Base-by-base conservation (phyloP, 2,113 vertebrate species). In the Oreochromis niloticus region DNA sequence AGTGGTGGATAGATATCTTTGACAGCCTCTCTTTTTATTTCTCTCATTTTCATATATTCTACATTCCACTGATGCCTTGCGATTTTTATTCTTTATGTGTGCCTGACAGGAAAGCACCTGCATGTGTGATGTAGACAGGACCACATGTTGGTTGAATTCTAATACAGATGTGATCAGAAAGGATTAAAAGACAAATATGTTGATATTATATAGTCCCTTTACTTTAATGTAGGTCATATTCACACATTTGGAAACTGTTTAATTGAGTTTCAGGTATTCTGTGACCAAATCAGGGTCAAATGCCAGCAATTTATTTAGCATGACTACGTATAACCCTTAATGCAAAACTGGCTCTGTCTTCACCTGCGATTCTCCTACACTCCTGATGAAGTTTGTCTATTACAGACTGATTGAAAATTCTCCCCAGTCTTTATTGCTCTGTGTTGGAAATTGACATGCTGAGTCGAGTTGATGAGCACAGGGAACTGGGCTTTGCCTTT, bases 381-480 rank as follows among this genome's bases (percentile, higher is more conserved):
- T 81, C 41, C 16, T 56, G 39, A 32, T 71, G 7, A 17, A 73
- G 52, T 75, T 83, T 19, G 19, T 81, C 34, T 81, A 17, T 83
- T 48, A 34, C 4, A 32, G 34, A 81, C 56, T 86, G 36, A 89
- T 84, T 86, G 41, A 17, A 81, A 88, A 43, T 27, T 3, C 55
- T 16, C 46, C 56, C 8, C 52, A 16, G 63, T 71, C 61, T 87
- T 89, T 79, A 92, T 85, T 87, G 73, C 78, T 85, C 54, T 79
- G n/a, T 30, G 63, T 83, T 83, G 24, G 32, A 89, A 89, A 71
- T 79, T 52, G 73, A 46, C 63, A 48, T 82, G 86, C 78, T 85
- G 88, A 82, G 82, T 57, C 48, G 41, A 85, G 83, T 11, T 91
- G 87, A 92, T 91, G 86, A 93, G 89, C 54, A 63, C 13, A 11